phyloP scores from a whole-genome alignment of 2,888 invertebrate genomes.

The Pristionchus entomophagus region DNA sequence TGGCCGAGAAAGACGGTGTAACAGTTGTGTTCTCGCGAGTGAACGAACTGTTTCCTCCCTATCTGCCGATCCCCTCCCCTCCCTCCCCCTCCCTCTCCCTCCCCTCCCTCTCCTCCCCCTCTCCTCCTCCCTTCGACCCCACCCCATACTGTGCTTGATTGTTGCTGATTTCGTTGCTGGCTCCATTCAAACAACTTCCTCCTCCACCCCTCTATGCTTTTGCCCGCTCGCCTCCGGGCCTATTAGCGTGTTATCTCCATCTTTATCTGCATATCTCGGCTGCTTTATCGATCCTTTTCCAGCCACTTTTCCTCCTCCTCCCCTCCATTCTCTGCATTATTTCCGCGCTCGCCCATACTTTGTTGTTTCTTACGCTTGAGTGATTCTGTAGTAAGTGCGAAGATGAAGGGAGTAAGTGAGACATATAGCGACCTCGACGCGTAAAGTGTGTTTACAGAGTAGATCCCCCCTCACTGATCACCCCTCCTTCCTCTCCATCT shows the following conservation, averaged over 20 bases:
- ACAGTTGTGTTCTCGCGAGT: constrained; percentile 18
- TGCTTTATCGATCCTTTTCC: constrained; percentile 16
- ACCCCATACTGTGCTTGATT: neutral
- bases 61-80: neutral
- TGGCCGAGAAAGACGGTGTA: neutral
- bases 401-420: neutral
- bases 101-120: neutral
- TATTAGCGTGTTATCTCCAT: neutral
- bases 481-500: neutral
- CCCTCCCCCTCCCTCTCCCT: neutral
- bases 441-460: neutral
- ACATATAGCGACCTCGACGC: too few relatives aligned
- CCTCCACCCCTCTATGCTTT: neutral
- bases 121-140: neutral
- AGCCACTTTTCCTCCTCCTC: neutral
- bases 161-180: neutral
- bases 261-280: neutral
- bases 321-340: neutral
- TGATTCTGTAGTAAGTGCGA: neutral
- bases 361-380: neutral
- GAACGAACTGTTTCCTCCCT: constrained; percentile 13
- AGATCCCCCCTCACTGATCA: neutral
- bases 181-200: neutral
- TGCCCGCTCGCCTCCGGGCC: neutral
- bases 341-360: neutral